These are phyloP conservation scores for Drosophila antonietae DNA, from an alignment of 2,888 invertebrate species.

Conservation along the genomic window DNA sequence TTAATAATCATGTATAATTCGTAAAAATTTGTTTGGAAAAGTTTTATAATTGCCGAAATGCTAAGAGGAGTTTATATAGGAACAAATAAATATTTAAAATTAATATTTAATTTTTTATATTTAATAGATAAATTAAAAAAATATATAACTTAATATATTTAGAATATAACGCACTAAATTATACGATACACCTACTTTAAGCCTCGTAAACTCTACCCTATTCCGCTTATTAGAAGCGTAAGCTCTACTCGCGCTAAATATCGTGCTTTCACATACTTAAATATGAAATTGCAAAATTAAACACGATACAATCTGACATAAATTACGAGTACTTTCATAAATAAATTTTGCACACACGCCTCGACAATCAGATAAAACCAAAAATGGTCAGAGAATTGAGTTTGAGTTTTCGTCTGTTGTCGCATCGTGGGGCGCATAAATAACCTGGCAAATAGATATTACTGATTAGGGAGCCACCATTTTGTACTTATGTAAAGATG, in stretches of 20 bases:
- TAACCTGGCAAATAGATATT: slow-evolving; percentile 55
- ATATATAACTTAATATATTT: background rate
- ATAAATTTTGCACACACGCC: slow-evolving; percentile 51
- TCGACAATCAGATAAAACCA: slow-evolving; percentile 25
- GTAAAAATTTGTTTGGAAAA: too few relatives aligned
- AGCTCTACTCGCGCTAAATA: background rate
- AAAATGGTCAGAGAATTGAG: slow-evolving; percentile 18
- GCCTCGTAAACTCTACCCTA: background rate
- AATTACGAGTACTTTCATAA: slow-evolving; percentile 50
- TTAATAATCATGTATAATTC: too few relatives aligned
- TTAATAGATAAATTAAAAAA: background rate
- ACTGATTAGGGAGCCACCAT: slow-evolving; percentile 55
- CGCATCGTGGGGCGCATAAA: slow-evolving; percentile 40
- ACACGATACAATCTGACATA: slow-evolving; percentile 47
- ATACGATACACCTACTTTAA: background rate
- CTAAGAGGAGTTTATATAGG: too few relatives aligned
- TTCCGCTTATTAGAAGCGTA: background rate
- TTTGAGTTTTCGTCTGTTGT: slow-evolving; percentile 24
- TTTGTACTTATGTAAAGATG: slow-evolving; percentile 37
- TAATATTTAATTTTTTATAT: too few relatives aligned
- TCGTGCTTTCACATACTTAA: slow-evolving; percentile 37
- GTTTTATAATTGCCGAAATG: too few relatives aligned
- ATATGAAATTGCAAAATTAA: slow-evolving; percentile 41
- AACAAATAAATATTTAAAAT: too few relatives aligned
- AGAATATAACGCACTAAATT: too few relatives aligned